Evolutionary conservation across 2,797 vertebrate species (phyloP).

Genomic region (Semaprochilodus insignis): DNA sequence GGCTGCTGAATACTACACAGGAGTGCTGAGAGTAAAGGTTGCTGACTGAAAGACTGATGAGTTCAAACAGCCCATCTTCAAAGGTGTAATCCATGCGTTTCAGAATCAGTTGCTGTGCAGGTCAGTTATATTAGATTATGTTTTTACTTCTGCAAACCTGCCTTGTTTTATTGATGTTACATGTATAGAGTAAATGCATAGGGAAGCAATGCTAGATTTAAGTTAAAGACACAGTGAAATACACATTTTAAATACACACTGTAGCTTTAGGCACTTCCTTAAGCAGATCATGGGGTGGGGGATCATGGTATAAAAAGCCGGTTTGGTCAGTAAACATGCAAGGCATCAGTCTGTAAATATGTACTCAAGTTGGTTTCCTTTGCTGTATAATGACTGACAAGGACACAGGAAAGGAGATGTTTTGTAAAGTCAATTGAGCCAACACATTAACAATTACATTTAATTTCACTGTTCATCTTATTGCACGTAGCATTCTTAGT

Average conservation of each 20-base stretch:
- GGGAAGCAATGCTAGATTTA: background rate
- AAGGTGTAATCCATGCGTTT: background rate
- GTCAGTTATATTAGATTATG: too few species aligned
- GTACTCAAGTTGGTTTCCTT: slow-evolving; percentile 4
- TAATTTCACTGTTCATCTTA: background rate
- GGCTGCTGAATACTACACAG: slow-evolving; percentile 29
- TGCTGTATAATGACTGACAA: background rate
- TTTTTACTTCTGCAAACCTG: background rate
- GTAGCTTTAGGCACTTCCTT: background rate
- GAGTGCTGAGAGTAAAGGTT: background rate
- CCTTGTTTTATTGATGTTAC: background rate
- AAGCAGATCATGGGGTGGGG: background rate
- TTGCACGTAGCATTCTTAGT: background rate
- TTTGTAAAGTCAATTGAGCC: slow-evolving; percentile 8
- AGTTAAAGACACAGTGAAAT: background rate
- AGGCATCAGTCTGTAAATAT: background rate
- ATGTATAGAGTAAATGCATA: background rate
- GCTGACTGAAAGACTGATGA: background rate
- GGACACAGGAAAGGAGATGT: background rate
- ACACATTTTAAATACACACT: too few species aligned
- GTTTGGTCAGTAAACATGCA: slow-evolving; percentile 1
- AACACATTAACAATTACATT: slow-evolving; percentile 13
- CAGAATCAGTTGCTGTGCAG: background rate
- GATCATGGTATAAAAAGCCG: background rate
- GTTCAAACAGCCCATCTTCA: background rate